These are phyloP conservation scores for Pyrrhopygopsis socrates DNA, from an alignment of 2,888 invertebrate species.

Conservation along the genomic window DNA sequence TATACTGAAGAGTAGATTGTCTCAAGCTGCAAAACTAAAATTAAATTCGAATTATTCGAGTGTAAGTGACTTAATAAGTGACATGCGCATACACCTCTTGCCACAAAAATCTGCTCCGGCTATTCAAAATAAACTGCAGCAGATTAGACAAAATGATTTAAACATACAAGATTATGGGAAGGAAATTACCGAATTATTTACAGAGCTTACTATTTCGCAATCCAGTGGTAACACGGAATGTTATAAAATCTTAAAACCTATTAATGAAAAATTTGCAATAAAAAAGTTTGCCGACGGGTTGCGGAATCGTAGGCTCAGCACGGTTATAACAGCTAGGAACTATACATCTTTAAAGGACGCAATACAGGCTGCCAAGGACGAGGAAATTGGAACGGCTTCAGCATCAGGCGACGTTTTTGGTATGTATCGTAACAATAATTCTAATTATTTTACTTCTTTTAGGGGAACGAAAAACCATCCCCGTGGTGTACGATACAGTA, in stretches of 20 bases:
- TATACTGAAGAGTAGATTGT: conserved; percentile 4
- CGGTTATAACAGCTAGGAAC: no score
- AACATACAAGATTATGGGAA: conserved; percentile 39
- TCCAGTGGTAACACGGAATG: conserved; percentile 37
- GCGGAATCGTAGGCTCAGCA: no score
- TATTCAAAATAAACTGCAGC: conserved; percentile 2
- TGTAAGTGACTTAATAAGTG: neutral
- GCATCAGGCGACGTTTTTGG: no score
- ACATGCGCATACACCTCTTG: conserved; percentile 1
- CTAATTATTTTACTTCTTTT: no score
- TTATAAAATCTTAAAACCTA: conserved; percentile 50
- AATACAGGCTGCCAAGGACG: no score
- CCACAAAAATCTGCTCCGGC: conserved; percentile 9
- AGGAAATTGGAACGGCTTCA: no score
- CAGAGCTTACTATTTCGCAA: conserved; percentile 61
- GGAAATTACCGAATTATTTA: conserved; percentile 59
- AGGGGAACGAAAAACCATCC: no score
- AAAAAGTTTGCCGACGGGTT: no score
- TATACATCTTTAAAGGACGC: no score
- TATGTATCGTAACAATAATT: no score
- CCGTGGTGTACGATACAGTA: no score
- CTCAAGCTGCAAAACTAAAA: conserved; percentile 5
- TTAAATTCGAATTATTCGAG: neutral
- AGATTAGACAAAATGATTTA: conserved; percentile 19
- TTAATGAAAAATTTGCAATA: conserved; percentile 59